Evolutionary conservation across 2,113 vertebrate genomes (phyloP).

Genomic region (Hippopotamus amphibius): DNA sequence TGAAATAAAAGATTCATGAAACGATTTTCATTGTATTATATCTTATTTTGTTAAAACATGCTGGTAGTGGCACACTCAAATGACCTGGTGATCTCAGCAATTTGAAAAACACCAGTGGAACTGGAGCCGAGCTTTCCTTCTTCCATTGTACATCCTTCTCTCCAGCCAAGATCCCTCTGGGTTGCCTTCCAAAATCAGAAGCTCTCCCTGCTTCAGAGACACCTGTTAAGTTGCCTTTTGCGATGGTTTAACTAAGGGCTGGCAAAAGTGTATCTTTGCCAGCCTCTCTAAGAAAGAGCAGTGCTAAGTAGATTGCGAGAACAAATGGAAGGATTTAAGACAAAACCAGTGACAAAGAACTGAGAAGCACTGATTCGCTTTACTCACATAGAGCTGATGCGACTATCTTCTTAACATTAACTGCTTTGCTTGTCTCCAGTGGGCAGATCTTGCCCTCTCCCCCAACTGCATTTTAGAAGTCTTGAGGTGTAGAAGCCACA

Average conservation of each 20-base stretch:
- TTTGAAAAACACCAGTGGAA: background rate
- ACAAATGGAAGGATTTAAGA: background rate
- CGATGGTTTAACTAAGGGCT: background rate
- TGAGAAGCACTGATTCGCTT: background rate
- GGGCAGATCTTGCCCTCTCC: background rate
- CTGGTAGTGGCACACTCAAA: background rate
- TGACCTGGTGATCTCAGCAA: background rate
- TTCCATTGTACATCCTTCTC: background rate
- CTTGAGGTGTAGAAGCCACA: no score
- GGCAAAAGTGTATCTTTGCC: background rate
- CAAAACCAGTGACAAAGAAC: background rate
- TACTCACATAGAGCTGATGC: fast-evolving
- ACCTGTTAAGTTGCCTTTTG: background rate
- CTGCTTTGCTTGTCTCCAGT: background rate
- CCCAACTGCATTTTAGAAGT: background rate
- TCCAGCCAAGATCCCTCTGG: background rate
- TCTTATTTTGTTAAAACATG: background rate
- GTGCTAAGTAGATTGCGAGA: background rate
- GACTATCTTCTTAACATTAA: background rate
- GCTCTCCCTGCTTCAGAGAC: background rate
- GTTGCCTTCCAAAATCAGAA: background rate
- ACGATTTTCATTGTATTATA: background rate
- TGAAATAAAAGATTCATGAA: background rate
- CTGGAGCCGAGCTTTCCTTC: background rate
- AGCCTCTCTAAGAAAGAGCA: background rate